Base-by-base conservation (phyloP, 2,113 vertebrate species). In the Dromiciops gliroides region DNA sequence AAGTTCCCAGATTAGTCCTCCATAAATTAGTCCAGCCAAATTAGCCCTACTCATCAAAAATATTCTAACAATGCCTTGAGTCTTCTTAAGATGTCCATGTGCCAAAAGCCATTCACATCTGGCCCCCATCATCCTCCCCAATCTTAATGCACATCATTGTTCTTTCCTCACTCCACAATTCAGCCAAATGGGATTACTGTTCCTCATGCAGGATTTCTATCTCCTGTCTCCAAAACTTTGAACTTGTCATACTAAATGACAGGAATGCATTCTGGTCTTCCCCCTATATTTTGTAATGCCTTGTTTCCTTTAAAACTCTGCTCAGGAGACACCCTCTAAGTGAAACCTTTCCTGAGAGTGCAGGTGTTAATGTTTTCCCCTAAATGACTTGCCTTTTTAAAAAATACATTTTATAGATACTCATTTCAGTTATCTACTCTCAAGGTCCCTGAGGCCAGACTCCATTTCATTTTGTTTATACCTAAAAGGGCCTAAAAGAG, bases 11-110 rank as follows among this genome's bases (percentile, higher is more conserved):
- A n/a, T n/a, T n/a, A n/a, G n/a, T n/a, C n/a, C n/a, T n/a, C n/a
- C n/a, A n/a, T n/a, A n/a, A n/a, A n/a, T n/a, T n/a, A n/a, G n/a
- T n/a, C n/a, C n/a, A n/a, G n/a, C n/a, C n/a, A n/a, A n/a, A n/a
- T n/a, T n/a, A n/a, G n/a, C n/a, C n/a, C n/a, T n/a, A n/a, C n/a
- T n/a, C n/a, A n/a, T n/a, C n/a, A n/a, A n/a, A n/a, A n/a, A n/a
- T n/a, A n/a, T n/a, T n/a, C n/a, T n/a, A n/a, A n/a, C n/a, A n/a
- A n/a, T n/a, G 95, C 93, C 96, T 67, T 53, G 75, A 91, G 47
- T 91, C 95, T 53, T 94, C n/a, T 83, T 23, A 7, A 8, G 19
- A 23, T 95, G 51, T 49, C 90, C 94, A 96, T 94, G 92, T 67
- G 56, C 50, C 83, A 6, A 94, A 95, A 91, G 67, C 37, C 4